Base-by-base conservation (phyloP, 2,797 vertebrate genomes). In the Pantherophis vulpinus region DNA sequence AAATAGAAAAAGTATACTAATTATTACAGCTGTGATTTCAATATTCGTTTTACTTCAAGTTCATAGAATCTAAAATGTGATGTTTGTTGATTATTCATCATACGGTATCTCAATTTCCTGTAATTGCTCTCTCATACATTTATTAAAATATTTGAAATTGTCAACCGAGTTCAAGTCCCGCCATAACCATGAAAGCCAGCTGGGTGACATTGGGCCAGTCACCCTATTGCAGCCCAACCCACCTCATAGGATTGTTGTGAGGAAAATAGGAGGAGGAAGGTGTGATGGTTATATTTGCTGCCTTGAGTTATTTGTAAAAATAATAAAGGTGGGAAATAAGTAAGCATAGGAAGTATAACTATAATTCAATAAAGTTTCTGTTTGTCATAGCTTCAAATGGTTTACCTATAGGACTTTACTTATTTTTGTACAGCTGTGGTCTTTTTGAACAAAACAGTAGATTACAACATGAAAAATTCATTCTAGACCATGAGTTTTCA, bases 1-100 rank as follows among this genome's bases (percentile, higher is more conserved):
- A 94, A 95, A 93, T 93, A 95, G 94, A 96, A 95, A 96, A 94
- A 91, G 79, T 60, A 92, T 93, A 96, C 96, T 95, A 95, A 60
- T 96, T 96, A 37, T 94, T 0, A 66, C 9, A 94, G 74, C 91
- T 94, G 91, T 91, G 89, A 8, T 93, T 96, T 96, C 94, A 93
- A 94, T 92, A 94, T 63, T 51, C 32, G 0, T 93, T 96, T 95
- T 47, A 95, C 92, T 90, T 74, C 25, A 51, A 59, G 25, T 59
- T 95, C 94, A 92, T 92, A 93, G 92, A 91, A 42, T 25, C 4
- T 23, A 23, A 91, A 27, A 88, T 23, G 20, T 29, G 37, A 14
- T 18, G 32, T 90, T 47, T 55, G 66, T 42, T 90, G 7, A 90
- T n/a, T 37, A 55, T 27, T 32, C 11, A 32, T 51, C 42, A 42